A percentile compares a stretch with the other conserved stretches of the same genome.
Evolutionary conservation across 2,888 invertebrate species (phyloP).

Genomic region (Bimastos eiseni): DNA sequence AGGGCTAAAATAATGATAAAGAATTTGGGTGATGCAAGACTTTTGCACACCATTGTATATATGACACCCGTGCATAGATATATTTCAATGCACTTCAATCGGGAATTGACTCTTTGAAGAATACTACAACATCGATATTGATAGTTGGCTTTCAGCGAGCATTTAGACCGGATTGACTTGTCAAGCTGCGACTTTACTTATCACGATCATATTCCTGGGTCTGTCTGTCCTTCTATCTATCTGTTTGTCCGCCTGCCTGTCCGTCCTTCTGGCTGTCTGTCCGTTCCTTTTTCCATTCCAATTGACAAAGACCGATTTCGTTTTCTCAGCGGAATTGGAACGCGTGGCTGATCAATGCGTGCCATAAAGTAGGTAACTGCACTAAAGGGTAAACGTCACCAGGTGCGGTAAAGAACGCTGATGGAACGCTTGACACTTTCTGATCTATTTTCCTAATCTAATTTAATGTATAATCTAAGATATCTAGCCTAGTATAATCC

Average conservation of each 20-base stretch:
- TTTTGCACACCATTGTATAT: no score
- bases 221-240: neutral
- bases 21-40: no score
- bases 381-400: neutral
- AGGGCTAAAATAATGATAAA: no score
- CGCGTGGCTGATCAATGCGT: neutral
- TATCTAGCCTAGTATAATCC: no score
- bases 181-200: neutral
- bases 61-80: no score
- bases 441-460: no score
- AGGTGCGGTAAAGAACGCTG: neutral
- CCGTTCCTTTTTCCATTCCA: neutral
- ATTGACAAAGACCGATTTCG: neutral
- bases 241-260: neutral
- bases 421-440: neutral
- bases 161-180: neutral
- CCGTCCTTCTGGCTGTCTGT: neutral
- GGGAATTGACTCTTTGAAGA: no score
- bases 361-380: no score
- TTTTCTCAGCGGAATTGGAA: neutral
- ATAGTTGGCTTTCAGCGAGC: neutral
- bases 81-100: neutral
- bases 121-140: neutral
- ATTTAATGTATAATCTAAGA: neutral
- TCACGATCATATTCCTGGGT: neutral